Base-by-base conservation (phyloP, 2,797 vertebrate species). In the Myotis pilosus region DNA sequence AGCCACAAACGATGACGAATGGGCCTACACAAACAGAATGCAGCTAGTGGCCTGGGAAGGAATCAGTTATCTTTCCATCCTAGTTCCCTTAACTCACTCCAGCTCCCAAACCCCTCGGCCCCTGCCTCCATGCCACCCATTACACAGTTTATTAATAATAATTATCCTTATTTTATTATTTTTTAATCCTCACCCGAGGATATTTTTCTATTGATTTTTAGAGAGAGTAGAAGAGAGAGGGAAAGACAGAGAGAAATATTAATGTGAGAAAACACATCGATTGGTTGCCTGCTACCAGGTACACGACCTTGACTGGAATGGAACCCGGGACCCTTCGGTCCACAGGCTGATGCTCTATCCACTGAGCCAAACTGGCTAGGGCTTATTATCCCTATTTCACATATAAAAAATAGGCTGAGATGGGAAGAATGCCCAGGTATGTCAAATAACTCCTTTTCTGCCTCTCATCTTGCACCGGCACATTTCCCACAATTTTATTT, bases 1-100 rank as follows among this genome's bases (percentile, higher is more conserved):
- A 87, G 86, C 71, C 94, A 94, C 62, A 84, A 62, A 64, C 66
- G 64, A 74, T 78, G 71, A 89, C 2, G 10, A 89, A 80, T 30
- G 36, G 93, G 64, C 44, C 82, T 12, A 75, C 8, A 80, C 7
- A 44, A 95, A 55, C 53, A 55, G 89, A 92, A 68, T 23, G 30
- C 25, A 75, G 22, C 75, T 57, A 69, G 57, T 9, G 57, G 69
- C 80, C 75, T 92, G 49, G 87, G 78, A 89, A 94, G 76, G 53
- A 76, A 57, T 57, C 64, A 0, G 33, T 84, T 94, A 55, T 88
- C 92, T 84, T 68, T 74, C 55, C 28, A 83, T 23, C 8, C 47
- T 15, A 30, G 47, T 66, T 92, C 44, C 79, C 51, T 87, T 74
- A 72, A 81, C 55, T 90, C 62, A 36, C 17, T 3, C 41, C 25